Evolutionary conservation across 2,797 vertebrate genomes (phyloP).

Genomic region (Lophura swinhoii): DNA sequence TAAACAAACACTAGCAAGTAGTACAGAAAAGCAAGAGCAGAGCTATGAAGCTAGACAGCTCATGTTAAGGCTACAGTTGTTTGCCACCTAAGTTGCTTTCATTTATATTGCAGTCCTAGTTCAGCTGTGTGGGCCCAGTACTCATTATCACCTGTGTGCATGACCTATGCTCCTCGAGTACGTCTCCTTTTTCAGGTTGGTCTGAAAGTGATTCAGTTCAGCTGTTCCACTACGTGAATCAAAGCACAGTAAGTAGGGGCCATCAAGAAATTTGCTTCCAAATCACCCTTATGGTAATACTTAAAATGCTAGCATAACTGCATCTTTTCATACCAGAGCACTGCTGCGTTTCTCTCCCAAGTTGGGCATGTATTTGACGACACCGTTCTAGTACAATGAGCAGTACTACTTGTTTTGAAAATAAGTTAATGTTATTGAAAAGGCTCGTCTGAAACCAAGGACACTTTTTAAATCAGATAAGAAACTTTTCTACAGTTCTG

Average conservation of each 20-base stretch:
- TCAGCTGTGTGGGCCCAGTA: rapidly evolving
- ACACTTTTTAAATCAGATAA: neutral
- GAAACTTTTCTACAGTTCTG: neutral
- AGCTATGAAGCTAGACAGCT: neutral
- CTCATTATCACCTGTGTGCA: rapidly evolving
- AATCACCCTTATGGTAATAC: neutral
- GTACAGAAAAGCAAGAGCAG: neutral
- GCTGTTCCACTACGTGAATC: rapidly evolving
- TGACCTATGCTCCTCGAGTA: neutral
- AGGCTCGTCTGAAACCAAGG: neutral
- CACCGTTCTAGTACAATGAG: neutral
- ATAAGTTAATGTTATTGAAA: neutral
- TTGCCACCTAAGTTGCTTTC: neutral
- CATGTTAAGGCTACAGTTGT: neutral
- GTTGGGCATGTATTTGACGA: neutral
- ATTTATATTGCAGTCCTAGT: neutral
- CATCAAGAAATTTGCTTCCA: neutral
- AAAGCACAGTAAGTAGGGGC: neutral
- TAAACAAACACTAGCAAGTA: neutral
- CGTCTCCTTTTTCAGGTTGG: neutral
- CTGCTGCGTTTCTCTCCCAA: neutral
- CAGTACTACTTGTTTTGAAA: neutral
- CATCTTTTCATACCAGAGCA: neutral
- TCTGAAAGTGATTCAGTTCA: neutral
- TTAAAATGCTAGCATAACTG: neutral